Evolutionary conservation across 2,113 vertebrate genomes (phyloP), one percentile per base, ranked within the genome.

Genomic region (Neolamprologus sp.): DNA sequence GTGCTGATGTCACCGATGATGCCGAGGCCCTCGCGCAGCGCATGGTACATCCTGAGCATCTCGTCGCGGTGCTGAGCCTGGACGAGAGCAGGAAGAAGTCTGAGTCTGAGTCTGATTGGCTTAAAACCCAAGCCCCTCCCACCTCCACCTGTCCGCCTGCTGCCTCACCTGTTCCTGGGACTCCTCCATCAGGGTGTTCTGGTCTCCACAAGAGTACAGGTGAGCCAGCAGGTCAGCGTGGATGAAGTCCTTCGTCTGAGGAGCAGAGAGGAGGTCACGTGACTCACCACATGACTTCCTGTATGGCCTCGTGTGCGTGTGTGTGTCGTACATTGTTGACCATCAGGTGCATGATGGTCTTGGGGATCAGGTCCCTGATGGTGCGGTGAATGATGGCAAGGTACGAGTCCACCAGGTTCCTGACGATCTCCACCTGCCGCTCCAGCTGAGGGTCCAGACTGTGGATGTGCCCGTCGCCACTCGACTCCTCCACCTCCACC

Each of bases 1-100:
- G 98, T 99, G 96, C 98, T 99, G 96, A 99, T 99, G 96, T 99
- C 98, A 35, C 98, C 98, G 1, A 99, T 99, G 96, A 99, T 99
- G 96, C 88, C 90, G 37, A 99, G 97, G 1, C 98, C 98, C 91
- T 99, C 98, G 3, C 97, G 97, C 89, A 99, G 96, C 7, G 98
- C 98, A 30, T 98, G 97, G 94, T 98, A 99, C 98, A 99, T 99
- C 91, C 96, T 97, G 91, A 99, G 92, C 98, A 99, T 99, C 89
- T 99, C 98, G 0, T 99, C 98, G 0, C 98, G 97, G 9, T 97
- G 97, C 94, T 98, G 97, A 3, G 98, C 98, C 96, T 95, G 87
- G 9, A 55, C 1, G 8, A 45, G 12, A 73, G 17, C 42, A 28
- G 37, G 42, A 49, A 4, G 71, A 75, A 75, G 7, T 26, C 14